Evolutionary conservation across 2,797 vertebrate species (phyloP), one percentile per base, ranked within the genome.

Genomic region (Lophura swinhoii): DNA sequence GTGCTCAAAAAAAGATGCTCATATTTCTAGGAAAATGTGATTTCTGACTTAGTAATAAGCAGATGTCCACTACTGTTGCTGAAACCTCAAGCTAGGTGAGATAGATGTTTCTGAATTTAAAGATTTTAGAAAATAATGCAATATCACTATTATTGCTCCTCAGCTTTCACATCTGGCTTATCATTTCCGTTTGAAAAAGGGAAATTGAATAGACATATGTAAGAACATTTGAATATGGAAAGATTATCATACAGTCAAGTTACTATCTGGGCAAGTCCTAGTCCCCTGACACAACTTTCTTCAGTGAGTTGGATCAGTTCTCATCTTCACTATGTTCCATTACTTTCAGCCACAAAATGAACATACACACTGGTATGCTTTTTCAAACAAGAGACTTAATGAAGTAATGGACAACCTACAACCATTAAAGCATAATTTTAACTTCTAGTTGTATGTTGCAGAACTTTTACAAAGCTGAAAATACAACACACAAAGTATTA

Each of bases 341-440:
- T 29, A 64, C 64, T 59, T 92, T 59, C 31, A 67, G 48, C 14
- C 92, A 69, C 48, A 93, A 87, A 94, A 90, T 90, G 51, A 64
- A 62, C 35, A 26, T 7, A n/a, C 14, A 51, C 3, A 10, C 48
- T 68, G 35, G 29, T 84, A 53, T 71, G 59, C 62, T 41, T 68
- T 77, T 88, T 78, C 67, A 66, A 31, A 44, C 62, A 86, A 78
- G 63, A 71, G 69, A 39, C 3, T 68, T 71, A 68, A 13, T 72
- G 41, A 28, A 62, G 11, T 53, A 46, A n/a, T 53, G 56, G 68
- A 37, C 48, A 83, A 53, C 9, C 68, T 14, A 68, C 4, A 53
- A 10, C 2, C 51, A 62, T 74, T 63, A 72, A 86, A 28, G 39
- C 55, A 20, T 14, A 43, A 3, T 66, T 93, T 90, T 83, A 60